Percentiles rank a stretch among this genome's conserved stretches.
Conservation (phyloP, 2,797 vertebrate species). For the Melanotaenia boesemani region DNA sequence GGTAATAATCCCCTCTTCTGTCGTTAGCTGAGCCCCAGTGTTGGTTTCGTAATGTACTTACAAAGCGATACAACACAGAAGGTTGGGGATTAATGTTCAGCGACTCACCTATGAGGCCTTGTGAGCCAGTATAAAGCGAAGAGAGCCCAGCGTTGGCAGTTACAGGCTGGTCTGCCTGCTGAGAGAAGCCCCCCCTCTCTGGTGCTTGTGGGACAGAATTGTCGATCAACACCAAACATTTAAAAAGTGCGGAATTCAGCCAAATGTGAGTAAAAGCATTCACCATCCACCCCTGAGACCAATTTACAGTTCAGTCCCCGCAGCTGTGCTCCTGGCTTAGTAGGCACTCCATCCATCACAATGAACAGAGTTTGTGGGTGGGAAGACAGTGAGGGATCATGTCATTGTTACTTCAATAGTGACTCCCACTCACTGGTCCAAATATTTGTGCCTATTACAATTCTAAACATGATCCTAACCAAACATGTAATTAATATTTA, state of each 20-base stretch:
- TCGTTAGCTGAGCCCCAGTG: background rate
- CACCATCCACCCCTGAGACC: slow-evolving; percentile 57
- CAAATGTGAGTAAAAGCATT: slow-evolving; percentile 51
- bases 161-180: background rate
- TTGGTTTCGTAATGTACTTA: background rate
- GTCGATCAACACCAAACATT: slow-evolving; percentile 47
- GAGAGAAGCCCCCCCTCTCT: slow-evolving; percentile 15
- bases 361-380: slow-evolving; percentile 48
- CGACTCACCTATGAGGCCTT: background rate
- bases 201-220: slow-evolving; percentile 29
- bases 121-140: slow-evolving; percentile 1
- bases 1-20: background rate
- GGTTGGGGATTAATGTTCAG: background rate
- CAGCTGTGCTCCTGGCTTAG: slow-evolving; percentile 65
- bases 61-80: background rate
- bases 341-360: slow-evolving; percentile 60
- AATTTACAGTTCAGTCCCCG: slow-evolving; percentile 66
- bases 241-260: slow-evolving; percentile 50
- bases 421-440: slow-evolving; percentile 37
- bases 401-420: slow-evolving; percentile 15
- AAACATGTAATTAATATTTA: background rate
- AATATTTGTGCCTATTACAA: background rate
- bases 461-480: background rate
- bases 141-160: background rate
- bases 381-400: slow-evolving; percentile 46